A percentile compares a stretch with the other conserved stretches of the same genome.
Evolutionary conservation across 2,113 vertebrate species (phyloP).

Genomic region (Pantherophis guttatus): DNA sequence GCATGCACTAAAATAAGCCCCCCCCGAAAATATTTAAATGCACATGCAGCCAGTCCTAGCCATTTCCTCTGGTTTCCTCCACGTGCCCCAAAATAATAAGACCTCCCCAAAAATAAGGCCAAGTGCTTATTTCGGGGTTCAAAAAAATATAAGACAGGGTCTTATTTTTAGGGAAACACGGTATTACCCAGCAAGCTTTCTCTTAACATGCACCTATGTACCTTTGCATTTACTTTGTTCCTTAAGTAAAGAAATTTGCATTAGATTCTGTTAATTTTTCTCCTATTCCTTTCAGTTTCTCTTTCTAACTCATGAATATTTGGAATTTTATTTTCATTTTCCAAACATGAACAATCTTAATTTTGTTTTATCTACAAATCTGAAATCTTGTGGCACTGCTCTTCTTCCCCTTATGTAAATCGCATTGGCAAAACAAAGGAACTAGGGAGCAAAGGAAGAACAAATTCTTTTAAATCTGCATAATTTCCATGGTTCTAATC

Average conservation of each 20-base stretch:
- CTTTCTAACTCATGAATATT: background rate
- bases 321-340: background rate
- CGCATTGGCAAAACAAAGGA: background rate
- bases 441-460: background rate
- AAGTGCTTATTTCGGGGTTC: no score
- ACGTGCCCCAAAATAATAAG: no score
- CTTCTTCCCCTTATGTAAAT: background rate
- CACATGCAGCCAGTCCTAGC: no score
- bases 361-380: background rate
- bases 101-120: no score
- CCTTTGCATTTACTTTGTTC: background rate
- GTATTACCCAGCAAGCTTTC: background rate
- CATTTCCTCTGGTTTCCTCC: no score
- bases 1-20: no score
- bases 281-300: background rate
- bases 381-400: background rate
- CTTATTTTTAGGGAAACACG: no score
- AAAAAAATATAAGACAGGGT: no score
- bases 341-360: background rate
- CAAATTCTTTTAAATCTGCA: background rate
- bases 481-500: background rate
- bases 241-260: background rate
- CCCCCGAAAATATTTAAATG: no score
- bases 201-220: background rate
- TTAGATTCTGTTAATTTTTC: background rate